Base-by-base conservation (phyloP, 2,113 vertebrate species). In the Colaptes auratus region DNA sequence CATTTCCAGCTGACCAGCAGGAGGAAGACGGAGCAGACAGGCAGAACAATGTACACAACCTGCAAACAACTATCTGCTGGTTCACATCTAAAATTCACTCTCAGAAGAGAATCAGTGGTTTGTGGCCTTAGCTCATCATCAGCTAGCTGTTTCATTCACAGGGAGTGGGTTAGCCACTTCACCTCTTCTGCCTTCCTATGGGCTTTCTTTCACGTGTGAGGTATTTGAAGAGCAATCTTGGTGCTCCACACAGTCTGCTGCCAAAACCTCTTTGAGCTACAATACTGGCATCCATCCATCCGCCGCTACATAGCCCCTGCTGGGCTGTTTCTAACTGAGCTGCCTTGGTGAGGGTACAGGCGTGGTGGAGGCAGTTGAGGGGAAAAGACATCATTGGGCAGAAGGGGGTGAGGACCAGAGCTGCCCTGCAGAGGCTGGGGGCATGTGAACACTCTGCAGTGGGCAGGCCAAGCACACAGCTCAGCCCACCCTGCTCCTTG, bases 341-440 rank as follows among this genome's bases (percentile, higher is more conserved):
- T 0, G 0, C n/a, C 53, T 27, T 4, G 36, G 13, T 19, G 55
- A 14, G 0, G 0, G 8, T 7, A 35, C 1, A 5, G 33, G 0
- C 3, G 35, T 4, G 2, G 25, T 0, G 4, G 55, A 12, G 17
- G 36, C 81, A 56, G 15, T 1, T 3, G 1, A 2, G 4, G 10
- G 9, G 7, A 25, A 3, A 16, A 35, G 59, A 9, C 8, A 6
- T 15, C 5, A 4, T 15, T 18, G 12, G 3, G 33, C 15, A 39
- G 35, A 39, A n/a, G 55, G 10, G 1, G 27, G 53, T 21, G 17
- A 23, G 35, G 31, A 76, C 50, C 27, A 65, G 15, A 61, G 20
- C 15, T 52, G n/a, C 13, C 50, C 78, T 3, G 1, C 17, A 39
- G 24, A 36, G 42, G 15, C 35, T 59, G 83, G 13, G 10, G 39